Base-by-base conservation (phyloP, 1,140 invertebrate species). In the Leptopilina clavipes region DNA sequence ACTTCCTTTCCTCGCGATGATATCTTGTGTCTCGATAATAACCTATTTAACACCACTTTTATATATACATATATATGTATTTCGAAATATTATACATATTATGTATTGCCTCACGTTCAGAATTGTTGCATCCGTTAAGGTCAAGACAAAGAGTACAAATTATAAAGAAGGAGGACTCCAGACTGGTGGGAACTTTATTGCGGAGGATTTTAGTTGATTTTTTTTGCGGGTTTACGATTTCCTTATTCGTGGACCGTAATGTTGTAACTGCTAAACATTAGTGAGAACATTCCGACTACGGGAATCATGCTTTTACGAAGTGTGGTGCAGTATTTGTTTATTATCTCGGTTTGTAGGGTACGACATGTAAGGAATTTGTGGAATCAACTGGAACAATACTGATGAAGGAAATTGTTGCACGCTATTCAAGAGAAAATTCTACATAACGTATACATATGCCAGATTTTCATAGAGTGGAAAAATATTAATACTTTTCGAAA, bases 211-310 rank as follows among this genome's bases (percentile, higher is more conserved):
- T 31, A 65, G 56, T 22, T 40, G 37, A 8, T 40, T 59, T n/a
- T 31, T 65, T 65, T 31, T n/a, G 25, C 25, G n/a, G 31, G 1
- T 65, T 65, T 65, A 65, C 59, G 59, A 65, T 65, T 65, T 65
- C 59, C 59, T 65, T 65, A 65, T 65, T 37, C 25, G 59, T 65
- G 59, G 22, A 65, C 59, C 59, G 59, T 65, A 65, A 65, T 65
- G 59, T 31, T 65, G 59, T 65, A 65, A 65, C 59, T 65, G 25
- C 22, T 25, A n/a, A 65, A 65, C 59, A 65, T 65, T 31, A 65
- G 59, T 65, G 59, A 65, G 59, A 31, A 31, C 59, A 65, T 65
- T 65, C 59, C 59, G 25, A 65, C 59, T 65, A 22, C 11, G 59
- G 59, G 59, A 65, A 65, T 65, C 59, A 52, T n/a, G 22, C 59